Evolutionary conservation across 2,888 invertebrate genomes (phyloP).

Genomic region (Masnerella sp.): DNA sequence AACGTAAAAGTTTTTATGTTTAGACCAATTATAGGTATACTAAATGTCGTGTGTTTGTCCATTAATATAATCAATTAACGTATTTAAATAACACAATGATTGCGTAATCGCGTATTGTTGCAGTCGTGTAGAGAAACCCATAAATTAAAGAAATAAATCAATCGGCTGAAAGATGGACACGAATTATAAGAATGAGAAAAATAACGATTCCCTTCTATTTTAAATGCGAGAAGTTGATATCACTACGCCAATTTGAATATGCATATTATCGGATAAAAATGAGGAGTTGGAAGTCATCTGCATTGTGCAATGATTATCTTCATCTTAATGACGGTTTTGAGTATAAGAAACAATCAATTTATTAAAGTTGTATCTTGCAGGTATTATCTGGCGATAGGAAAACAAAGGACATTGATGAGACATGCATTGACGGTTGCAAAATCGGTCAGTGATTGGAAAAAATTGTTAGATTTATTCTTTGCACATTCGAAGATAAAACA

Average conservation of each 20-base stretch:
- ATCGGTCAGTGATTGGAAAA: background rate
- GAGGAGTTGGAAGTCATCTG: background rate
- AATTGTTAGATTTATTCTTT: background rate
- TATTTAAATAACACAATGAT: too few species aligned
- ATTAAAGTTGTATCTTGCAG: background rate
- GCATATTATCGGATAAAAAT: too few species aligned
- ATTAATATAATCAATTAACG: too few species aligned
- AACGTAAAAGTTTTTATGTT: too few species aligned
- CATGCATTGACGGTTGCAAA: background rate
- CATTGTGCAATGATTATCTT: background rate
- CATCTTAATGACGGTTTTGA: background rate
- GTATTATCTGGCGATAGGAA: background rate
- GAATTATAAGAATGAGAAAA: background rate
- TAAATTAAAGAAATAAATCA: background rate
- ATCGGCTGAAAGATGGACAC: too few species aligned
- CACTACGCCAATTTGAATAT: too few species aligned
- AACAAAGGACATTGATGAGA: conserved; percentile 20
- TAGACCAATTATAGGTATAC: too few species aligned
- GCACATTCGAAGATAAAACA: background rate
- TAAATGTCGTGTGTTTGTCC: too few species aligned
- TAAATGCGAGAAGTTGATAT: too few species aligned
- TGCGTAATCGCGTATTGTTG: too few species aligned
- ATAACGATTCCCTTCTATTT: background rate
- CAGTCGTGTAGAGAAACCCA: too few species aligned
- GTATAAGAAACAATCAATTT: conserved; percentile 4